phyloP scores from a whole-genome alignment of 2,888 invertebrate genomes.

The Caenorhabditis sp. region DNA sequence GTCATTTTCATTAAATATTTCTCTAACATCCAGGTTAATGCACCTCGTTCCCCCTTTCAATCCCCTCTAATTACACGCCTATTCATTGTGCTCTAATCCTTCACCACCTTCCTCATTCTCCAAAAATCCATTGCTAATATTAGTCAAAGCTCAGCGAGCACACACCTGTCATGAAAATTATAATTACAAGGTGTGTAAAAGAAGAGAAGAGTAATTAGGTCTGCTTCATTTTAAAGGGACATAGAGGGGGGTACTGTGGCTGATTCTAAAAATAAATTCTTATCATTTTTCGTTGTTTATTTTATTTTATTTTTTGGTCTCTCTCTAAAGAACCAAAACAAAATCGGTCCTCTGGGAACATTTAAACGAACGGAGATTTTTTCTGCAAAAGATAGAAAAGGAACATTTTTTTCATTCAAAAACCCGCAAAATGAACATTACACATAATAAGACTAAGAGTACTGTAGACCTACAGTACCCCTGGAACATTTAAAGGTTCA shows the following conservation, averaged over 20 bases:
- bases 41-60: too few relatives aligned
- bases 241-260: not conserved
- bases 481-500: not conserved
- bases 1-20: too few relatives aligned
- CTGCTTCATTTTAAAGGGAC: not conserved
- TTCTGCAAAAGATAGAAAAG: not conserved
- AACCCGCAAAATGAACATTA: not conserved
- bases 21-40: too few relatives aligned
- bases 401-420: not conserved
- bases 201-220: not conserved
- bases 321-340: not conserved
- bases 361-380: not conserved
- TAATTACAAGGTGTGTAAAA: not conserved
- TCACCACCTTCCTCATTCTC: too few relatives aligned
- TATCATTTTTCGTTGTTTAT: not conserved
- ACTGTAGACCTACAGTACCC: not conserved
- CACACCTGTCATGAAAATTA: not conserved
- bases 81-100: not conserved
- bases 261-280: not conserved
- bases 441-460: not conserved
- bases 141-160: slow-evolving; percentile 1
- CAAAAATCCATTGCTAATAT: not conserved
- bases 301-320: not conserved
- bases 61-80: not conserved
- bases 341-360: not conserved